Evolutionary conservation across 2,888 invertebrate genomes (phyloP).

Genomic region (Girardia tigrina): DNA sequence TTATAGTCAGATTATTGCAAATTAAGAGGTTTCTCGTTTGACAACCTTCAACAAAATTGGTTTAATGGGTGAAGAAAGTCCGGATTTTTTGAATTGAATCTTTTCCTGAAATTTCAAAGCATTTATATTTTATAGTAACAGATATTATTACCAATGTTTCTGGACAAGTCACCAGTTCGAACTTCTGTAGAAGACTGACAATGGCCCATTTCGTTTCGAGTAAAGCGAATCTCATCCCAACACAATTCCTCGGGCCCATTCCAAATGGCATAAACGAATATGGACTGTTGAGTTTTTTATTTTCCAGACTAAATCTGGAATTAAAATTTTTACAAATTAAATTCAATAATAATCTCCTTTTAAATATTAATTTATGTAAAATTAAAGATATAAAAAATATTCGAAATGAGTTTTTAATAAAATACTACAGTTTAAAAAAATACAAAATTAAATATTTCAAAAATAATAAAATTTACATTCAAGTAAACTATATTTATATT

Average conservation of each 20-base stretch:
- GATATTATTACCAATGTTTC: slow-evolving; percentile 17
- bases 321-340: too few species aligned
- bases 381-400: too few species aligned
- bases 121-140: too few species aligned
- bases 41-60: slow-evolving; percentile 11
- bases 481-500: too few species aligned
- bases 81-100: background rate
- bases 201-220: background rate
- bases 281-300: background rate
- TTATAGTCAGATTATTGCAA: too few species aligned
- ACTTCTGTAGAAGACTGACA: background rate
- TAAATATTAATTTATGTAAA: too few species aligned
- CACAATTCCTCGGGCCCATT: background rate
- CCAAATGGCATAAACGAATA: slow-evolving; percentile 8
- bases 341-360: too few species aligned
- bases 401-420: too few species aligned
- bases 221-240: slow-evolving; percentile 8
- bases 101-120: background rate
- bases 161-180: background rate
- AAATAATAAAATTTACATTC: too few species aligned
- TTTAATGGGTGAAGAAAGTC: background rate
- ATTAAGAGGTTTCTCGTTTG: too few species aligned
- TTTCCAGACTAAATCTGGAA: background rate
- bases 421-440: too few species aligned
- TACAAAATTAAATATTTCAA: too few species aligned